These are phyloP conservation scores for Resseliella maxima DNA, from an alignment of 2,888 invertebrate genomes.

Conservation along the genomic window DNA sequence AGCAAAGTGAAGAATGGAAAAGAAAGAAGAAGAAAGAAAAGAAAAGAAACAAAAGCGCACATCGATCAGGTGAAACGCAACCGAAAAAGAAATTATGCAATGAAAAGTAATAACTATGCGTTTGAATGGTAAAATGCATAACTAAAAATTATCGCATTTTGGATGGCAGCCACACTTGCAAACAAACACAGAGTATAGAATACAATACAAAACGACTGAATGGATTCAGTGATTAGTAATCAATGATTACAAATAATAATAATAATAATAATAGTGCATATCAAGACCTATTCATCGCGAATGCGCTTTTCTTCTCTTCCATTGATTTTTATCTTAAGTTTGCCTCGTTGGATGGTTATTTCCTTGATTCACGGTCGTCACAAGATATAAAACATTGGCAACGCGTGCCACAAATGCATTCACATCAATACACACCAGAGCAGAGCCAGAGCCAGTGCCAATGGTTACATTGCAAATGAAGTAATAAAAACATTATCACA, in stretches of 20 bases:
- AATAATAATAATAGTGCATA: not conserved
- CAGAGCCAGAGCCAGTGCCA: no score
- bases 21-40: no score
- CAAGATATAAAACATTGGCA: not conserved
- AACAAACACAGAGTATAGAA: not conserved
- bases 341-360: not conserved
- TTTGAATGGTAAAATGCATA: conserved; percentile 17
- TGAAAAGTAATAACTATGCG: not conserved
- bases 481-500: conserved; percentile 48
- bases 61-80: conserved; percentile 39
- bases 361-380: not conserved
- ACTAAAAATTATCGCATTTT: conserved; percentile 41
- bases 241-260: not conserved
- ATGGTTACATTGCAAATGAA: not conserved
- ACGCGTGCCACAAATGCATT: not conserved
- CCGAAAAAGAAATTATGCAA: conserved; percentile 43
- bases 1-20: not conserved
- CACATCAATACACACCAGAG: not conserved
- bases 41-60: not conserved
- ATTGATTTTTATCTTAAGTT: conserved; percentile 13
- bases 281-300: not conserved
- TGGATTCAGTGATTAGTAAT: not conserved
- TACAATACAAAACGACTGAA: not conserved
- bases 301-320: not conserved
- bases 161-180: not conserved